A percentile compares a stretch with the other conserved stretches of the same genome.
Conservation (phyloP, 1,140 invertebrate species). For the Drosophila willistoni region DNA sequence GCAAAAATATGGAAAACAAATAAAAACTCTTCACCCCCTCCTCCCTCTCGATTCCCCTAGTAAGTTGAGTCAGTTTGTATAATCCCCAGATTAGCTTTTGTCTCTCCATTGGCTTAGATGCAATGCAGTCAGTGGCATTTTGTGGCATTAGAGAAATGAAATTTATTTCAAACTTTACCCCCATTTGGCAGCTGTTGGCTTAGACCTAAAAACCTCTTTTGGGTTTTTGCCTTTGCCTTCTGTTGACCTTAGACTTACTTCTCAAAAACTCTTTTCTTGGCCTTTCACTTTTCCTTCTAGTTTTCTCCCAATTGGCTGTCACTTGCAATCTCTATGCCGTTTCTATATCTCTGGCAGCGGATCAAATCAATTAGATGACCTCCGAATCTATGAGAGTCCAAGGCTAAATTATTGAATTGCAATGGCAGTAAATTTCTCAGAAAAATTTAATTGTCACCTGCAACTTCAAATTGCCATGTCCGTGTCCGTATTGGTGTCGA, state of each 20-base stretch:
- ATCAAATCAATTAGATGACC: constrained; percentile 49
- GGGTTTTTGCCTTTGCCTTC: not conserved
- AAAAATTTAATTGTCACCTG: constrained; percentile 33
- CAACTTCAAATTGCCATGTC: constrained; percentile 53
- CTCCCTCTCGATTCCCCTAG: not conserved
- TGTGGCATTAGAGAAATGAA: constrained; percentile 12
- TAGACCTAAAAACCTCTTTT: constrained; percentile 1
- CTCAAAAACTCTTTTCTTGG: not conserved
- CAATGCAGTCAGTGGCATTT: constrained; percentile 7
- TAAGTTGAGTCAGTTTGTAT: constrained; percentile 1
- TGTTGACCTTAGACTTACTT: constrained; percentile 14
- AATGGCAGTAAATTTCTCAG: not conserved
- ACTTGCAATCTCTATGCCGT: constrained; percentile 21
- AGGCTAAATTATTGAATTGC: constrained; percentile 10
- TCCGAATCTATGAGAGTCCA: constrained; percentile 18
- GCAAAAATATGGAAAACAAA: constrained; percentile 29
- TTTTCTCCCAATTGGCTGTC: not conserved
- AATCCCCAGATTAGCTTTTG: constrained; percentile 8
- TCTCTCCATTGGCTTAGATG: constrained; percentile 7
- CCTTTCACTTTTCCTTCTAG: not conserved
- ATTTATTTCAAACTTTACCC: constrained; percentile 7
- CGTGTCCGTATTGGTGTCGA: constrained; percentile 6
- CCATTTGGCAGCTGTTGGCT: constrained; percentile 2
- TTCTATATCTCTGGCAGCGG: constrained; percentile 25
- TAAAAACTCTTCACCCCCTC: not conserved